phyloP scores from a whole-genome alignment of 2,797 vertebrate species.

The Melanotaenia nigrans region DNA sequence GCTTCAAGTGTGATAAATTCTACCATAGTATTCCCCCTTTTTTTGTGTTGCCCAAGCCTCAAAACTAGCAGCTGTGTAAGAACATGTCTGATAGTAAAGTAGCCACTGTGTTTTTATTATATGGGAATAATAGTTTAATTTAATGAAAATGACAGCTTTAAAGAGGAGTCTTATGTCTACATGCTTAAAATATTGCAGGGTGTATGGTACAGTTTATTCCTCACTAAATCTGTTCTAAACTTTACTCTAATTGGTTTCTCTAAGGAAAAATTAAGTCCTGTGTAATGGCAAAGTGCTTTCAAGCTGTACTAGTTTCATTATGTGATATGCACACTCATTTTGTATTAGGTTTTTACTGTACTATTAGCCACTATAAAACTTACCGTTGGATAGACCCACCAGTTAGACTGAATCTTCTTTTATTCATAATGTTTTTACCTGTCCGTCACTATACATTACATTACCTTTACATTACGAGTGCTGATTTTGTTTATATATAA shows the following conservation, averaged over 20 bases:
- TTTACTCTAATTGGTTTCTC: not conserved
- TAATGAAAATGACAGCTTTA: slow-evolving; percentile 8
- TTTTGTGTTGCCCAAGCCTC: slow-evolving; percentile 10
- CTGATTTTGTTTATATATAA: slow-evolving; percentile 48
- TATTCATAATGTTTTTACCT: slow-evolving; percentile 20
- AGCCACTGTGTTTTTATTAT: not conserved
- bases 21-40: slow-evolving; percentile 9
- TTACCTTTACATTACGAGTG: slow-evolving; percentile 30
- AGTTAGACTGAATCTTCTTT: slow-evolving; percentile 8
- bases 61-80: slow-evolving; percentile 6
- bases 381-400: not conserved
- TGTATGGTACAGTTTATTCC: not conserved
- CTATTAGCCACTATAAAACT: not conserved
- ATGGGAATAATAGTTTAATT: slow-evolving; percentile 12
- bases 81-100: slow-evolving; percentile 6
- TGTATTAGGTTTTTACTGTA: slow-evolving; percentile 4
- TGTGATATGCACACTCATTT: not conserved
- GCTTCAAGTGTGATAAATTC: slow-evolving; percentile 39
- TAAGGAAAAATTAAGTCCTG: not conserved
- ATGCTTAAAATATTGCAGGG: not conserved
- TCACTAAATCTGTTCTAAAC: slow-evolving; percentile 20
- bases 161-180: not conserved
- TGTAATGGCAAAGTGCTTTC: not conserved
- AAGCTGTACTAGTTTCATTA: not conserved
- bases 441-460: slow-evolving; percentile 32